Evolutionary conservation across 2,888 invertebrate genomes (phyloP).

Genomic region (Dynastes maya): DNA sequence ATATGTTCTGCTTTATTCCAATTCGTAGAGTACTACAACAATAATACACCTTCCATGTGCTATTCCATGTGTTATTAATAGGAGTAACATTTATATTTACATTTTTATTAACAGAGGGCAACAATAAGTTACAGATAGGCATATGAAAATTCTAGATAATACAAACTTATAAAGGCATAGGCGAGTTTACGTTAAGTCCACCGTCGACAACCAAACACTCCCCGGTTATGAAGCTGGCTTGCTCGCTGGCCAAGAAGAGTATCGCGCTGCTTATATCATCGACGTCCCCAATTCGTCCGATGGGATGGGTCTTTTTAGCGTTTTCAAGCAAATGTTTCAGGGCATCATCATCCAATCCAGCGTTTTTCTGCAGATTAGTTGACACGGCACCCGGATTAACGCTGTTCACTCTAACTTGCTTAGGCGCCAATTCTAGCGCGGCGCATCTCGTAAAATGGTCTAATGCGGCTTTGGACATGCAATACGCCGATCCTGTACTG

Average conservation of each 20-base stretch:
- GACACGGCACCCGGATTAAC: conserved; percentile 1
- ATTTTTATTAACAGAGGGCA: too few species aligned
- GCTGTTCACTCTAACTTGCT: conserved; percentile 23
- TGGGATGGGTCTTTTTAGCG: neutral
- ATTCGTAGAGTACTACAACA: too few species aligned
- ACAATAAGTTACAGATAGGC: neutral
- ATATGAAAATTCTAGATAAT: neutral
- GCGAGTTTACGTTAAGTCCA: neutral
- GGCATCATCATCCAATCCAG: neutral
- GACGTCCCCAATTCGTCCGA: neutral
- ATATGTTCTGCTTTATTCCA: too few species aligned
- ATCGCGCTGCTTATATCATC: conserved; percentile 10
- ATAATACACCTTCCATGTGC: too few species aligned
- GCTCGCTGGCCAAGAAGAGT: conserved; percentile 15
- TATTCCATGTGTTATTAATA: too few species aligned
- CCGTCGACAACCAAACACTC: conserved; percentile 1
- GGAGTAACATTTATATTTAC: too few species aligned
- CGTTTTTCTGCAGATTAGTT: neutral
- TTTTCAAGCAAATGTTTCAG: neutral
- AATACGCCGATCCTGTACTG: neutral
- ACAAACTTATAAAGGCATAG: neutral
- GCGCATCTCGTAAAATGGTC: conserved; percentile 16
- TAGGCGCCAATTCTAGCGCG: conserved; percentile 8
- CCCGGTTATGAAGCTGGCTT: conserved; percentile 33
- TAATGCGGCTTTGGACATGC: conserved; percentile 21